Evolutionary conservation across 2,888 invertebrate genomes (phyloP), one percentile per base, ranked within the genome.

Genomic region (Pheosia tremula): DNA sequence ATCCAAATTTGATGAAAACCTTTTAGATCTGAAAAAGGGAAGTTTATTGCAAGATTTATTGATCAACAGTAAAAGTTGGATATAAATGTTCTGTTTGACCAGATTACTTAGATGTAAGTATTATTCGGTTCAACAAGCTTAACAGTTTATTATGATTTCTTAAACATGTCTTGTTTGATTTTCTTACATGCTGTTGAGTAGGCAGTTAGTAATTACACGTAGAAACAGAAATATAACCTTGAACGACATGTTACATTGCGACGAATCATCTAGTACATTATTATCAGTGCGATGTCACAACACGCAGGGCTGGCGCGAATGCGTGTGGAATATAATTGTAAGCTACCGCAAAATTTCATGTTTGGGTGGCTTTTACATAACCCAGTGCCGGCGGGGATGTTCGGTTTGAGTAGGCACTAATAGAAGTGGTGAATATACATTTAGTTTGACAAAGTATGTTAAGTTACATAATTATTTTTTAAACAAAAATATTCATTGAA

Each of bases 311-410:
- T 66, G 66, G 73, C 75, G 60, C 68, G 68, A 69, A 71, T 72
- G 69, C 70, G 76, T 71, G 73, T 63, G 68, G 71, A 75, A 75
- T 76, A 76, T 79, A 79, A 80, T 80, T 78, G 78, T 80, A 65
- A 74, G 71, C 74, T 59, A 68, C 83, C 82, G 71, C 83, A 79
- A 83, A 83, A 82, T 82, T 82, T 77, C 81, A 67, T 77, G 78
- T 81, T 80, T 68, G 79, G 82, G 74, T 75, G 75, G 79, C 81
- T 83, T 24, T 24, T 77, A 81, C 78, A 81, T 72, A 78, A 78
- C 78, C 71, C 74, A 77, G 69, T 68, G 74, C 71, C 71, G 71
- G 53, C 37, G 53, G 39, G 55, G 39, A 39, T 39, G 39, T 41
- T 55, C 55, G 2, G 24, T 24, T 24, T 2, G 24, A 24, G 24